phyloP scores from a whole-genome alignment of 2,113 vertebrate genomes.

The Dasyornis broadbenti region DNA sequence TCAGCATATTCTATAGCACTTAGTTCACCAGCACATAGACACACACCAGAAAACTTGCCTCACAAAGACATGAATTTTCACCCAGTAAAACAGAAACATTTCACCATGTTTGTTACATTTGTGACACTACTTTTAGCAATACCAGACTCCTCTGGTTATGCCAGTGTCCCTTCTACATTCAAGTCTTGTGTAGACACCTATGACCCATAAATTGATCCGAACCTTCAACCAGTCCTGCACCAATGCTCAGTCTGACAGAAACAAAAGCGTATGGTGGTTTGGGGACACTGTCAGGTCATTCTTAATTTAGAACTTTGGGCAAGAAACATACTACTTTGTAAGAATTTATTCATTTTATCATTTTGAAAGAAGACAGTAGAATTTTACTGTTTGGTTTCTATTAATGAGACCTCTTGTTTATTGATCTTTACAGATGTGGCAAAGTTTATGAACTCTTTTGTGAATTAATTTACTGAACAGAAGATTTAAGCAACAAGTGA shows the following conservation, averaged over 20 bases:
- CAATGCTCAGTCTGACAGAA: not conserved
- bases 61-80: not conserved
- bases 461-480: not conserved
- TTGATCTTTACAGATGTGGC: not conserved
- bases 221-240: not conserved
- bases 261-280: fast-evolving
- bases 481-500: not conserved
- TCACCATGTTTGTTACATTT: not conserved
- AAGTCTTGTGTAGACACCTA: not conserved
- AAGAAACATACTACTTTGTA: not conserved
- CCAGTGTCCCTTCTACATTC: not conserved
- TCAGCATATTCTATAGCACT: not conserved
- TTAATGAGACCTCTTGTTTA: not conserved
- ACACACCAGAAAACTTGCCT: not conserved
- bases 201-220: not conserved
- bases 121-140: not conserved
- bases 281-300: not conserved
- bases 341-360: not conserved
- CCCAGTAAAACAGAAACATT: not conserved
- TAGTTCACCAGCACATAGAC: not conserved
- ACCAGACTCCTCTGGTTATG: not conserved
- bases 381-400: not conserved
- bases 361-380: not conserved
- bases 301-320: not conserved
- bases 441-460: not conserved